Percentiles rank a stretch among this genome's conserved stretches.
These are phyloP conservation scores for Coluber constrictor DNA, from an alignment of 2,797 vertebrate genomes.

Conservation along the genomic window DNA sequence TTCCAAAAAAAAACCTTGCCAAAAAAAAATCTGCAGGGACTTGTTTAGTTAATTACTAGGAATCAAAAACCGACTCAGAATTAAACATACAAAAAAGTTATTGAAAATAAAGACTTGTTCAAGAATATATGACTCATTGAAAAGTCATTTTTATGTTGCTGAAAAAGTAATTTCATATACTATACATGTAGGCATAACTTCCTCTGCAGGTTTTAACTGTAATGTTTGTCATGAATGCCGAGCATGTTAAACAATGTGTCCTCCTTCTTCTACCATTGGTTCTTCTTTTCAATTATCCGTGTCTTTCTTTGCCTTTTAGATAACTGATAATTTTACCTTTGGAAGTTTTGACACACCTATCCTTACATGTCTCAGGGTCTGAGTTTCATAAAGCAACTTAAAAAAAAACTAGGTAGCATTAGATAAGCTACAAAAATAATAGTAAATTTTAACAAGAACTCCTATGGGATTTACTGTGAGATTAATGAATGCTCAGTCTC, in stretches of 20 bases:
- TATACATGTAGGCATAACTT: neutral
- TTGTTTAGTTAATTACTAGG: neutral
- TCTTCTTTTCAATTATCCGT: neutral
- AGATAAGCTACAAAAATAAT: conserved; percentile 60
- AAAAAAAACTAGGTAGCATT: neutral
- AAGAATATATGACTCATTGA: neutral
- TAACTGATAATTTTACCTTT: neutral
- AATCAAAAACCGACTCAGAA: neutral
- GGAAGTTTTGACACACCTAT: conserved; percentile 54
- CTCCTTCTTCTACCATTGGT: neutral
- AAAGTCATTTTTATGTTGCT: neutral
- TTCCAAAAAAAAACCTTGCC: neutral
- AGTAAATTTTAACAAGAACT: conserved; percentile 21
- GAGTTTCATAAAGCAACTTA: conserved; percentile 45
- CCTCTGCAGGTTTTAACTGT: neutral
- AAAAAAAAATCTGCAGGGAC: neutral
- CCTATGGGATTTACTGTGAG: neutral
- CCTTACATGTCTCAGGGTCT: conserved; percentile 57
- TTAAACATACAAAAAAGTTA: neutral
- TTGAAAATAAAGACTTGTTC: neutral
- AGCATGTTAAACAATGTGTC: neutral
- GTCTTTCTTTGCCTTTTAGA: neutral
- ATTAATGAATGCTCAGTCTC: conserved; percentile 11
- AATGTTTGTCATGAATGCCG: neutral
- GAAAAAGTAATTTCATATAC: neutral